Evolutionary conservation across 1,140 invertebrate species (phyloP).

Genomic region (Aphaenogaster ashmeadi): DNA sequence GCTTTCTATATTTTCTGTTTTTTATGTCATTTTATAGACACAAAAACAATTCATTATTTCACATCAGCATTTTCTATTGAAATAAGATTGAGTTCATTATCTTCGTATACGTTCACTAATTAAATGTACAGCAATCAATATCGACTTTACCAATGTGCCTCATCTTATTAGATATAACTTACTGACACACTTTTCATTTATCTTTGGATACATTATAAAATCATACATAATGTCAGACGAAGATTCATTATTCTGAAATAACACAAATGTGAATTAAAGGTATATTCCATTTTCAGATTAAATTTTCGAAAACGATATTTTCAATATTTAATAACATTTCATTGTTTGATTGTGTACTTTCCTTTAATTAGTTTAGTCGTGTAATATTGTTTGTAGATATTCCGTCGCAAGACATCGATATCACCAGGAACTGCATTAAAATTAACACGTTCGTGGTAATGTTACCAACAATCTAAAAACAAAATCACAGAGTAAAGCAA

Average conservation of each 20-base stretch:
- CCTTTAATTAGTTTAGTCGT: background rate
- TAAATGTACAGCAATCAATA: background rate
- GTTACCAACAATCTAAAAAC: constrained; percentile 11
- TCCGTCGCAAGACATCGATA: background rate
- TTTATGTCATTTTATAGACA: background rate
- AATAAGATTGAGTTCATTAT: background rate
- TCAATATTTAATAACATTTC: background rate
- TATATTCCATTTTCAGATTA: background rate
- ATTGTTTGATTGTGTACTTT: background rate
- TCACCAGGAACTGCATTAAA: background rate
- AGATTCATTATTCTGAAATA: background rate
- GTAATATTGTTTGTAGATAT: background rate
- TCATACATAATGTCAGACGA: background rate
- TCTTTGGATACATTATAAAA: background rate
- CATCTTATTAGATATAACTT: background rate
- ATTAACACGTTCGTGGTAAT: background rate
- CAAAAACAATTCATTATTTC: background rate
- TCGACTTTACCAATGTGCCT: background rate
- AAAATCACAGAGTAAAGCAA: background rate
- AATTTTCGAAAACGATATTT: background rate
- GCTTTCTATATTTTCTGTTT: background rate
- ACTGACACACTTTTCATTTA: background rate
- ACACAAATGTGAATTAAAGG: background rate
- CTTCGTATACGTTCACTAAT: background rate
- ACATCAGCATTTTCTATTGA: background rate